Percentiles rank a stretch among this genome's conserved stretches.
These are phyloP conservation scores for Tenthredo notha DNA, from an alignment of 2,888 invertebrate species.

Conservation along the genomic window DNA sequence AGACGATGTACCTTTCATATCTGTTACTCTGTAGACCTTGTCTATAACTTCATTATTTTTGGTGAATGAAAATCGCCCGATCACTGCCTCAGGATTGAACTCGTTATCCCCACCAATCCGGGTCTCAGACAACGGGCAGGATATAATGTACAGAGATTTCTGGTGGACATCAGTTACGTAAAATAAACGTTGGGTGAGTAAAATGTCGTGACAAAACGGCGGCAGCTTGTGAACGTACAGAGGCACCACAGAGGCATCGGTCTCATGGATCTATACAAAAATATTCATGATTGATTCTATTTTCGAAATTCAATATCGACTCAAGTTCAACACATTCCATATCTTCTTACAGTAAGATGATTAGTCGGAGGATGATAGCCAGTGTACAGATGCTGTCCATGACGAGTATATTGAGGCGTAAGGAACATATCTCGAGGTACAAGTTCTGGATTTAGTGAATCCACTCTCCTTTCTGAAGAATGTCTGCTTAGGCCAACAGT, in stretches of 20 bases:
- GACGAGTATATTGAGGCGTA: constrained; percentile 81
- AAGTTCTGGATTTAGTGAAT: constrained; percentile 66
- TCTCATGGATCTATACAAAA: constrained; percentile 82
- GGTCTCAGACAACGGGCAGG: constrained; percentile 81
- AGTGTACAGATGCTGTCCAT: constrained; percentile 81
- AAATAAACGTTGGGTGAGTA: constrained; percentile 85
- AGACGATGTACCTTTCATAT: constrained; percentile 71
- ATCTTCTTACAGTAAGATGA: constrained; percentile 79
- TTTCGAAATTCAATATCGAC: neutral
- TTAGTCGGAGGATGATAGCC: constrained; percentile 81
- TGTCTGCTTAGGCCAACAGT: constrained; percentile 38
- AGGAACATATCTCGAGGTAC: constrained; percentile 79
- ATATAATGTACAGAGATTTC: constrained; percentile 80
- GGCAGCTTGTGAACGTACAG: constrained; percentile 86
- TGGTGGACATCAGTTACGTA: constrained; percentile 81
- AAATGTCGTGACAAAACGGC: constrained; percentile 81
- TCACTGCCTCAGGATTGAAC: constrained; percentile 81
- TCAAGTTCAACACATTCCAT: neutral
- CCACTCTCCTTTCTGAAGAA: constrained; percentile 52
- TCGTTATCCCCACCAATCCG: constrained; percentile 80
- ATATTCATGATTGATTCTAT: constrained; percentile 38
- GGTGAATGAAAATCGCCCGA: constrained; percentile 81
- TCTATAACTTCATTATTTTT: constrained; percentile 79
- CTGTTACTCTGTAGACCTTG: constrained; percentile 79
- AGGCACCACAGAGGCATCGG: constrained; percentile 84